Conservation (phyloP, 2,888 invertebrate species). For the Maniola hyperantus region DNA sequence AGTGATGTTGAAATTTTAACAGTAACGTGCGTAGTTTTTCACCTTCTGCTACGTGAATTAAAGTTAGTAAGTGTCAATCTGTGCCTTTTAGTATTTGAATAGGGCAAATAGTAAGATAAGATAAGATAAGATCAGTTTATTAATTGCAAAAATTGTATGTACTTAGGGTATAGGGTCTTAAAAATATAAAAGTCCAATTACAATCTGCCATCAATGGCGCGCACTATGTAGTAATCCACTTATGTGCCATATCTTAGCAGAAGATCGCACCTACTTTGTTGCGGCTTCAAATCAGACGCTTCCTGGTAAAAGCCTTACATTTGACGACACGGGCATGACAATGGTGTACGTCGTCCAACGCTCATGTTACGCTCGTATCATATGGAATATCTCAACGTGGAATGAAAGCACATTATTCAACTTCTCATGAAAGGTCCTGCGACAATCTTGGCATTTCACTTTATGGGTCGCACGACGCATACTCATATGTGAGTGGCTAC, state of each 20-base stretch:
- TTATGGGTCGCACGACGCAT: conserved; percentile 34
- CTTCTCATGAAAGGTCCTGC: conserved; percentile 38
- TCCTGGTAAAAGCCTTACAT: conserved; percentile 13
- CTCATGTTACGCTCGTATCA: conserved; percentile 18
- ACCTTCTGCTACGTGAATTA: too few relatives aligned
- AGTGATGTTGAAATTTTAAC: too few relatives aligned
- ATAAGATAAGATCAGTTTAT: too few relatives aligned
- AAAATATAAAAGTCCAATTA: too few relatives aligned
- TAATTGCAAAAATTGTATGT: too few relatives aligned
- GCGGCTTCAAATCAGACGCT: background rate
- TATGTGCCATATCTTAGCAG: background rate
- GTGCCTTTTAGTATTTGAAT: too few relatives aligned
- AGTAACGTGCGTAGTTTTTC: too few relatives aligned
- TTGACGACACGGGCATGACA: conserved; percentile 9
- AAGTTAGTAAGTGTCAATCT: too few relatives aligned
- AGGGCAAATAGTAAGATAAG: too few relatives aligned
- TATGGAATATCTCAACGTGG: conserved; percentile 23
- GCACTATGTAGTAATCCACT: too few relatives aligned
- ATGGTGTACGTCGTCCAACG: conserved; percentile 9
- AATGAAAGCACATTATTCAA: conserved; percentile 36
- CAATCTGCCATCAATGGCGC: too few relatives aligned
- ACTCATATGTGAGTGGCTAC: conserved; percentile 20
- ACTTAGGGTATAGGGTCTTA: too few relatives aligned
- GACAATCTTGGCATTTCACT: conserved; percentile 38
- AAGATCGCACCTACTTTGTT: background rate